Conservation (phyloP, 1,140 invertebrate species). For the Campodea augens region DNA sequence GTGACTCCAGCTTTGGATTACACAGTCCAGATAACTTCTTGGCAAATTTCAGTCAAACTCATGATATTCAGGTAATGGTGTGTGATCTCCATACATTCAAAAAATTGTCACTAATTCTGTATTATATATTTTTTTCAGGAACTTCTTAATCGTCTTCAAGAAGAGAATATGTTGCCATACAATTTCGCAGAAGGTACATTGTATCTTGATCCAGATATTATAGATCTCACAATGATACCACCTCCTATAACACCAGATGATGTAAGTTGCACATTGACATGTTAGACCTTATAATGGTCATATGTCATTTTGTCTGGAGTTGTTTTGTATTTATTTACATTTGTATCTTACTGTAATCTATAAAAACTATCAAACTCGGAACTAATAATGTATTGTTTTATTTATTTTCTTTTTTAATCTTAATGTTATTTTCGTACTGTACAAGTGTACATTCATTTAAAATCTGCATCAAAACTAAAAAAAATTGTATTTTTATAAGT, state of each 20-base stretch:
- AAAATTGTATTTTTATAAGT: too few relatives aligned
- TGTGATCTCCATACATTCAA: not conserved
- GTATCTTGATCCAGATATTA: conserved; percentile 68
- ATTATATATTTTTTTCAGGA: conserved; percentile 17
- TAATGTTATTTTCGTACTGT: not conserved
- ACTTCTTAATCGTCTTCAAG: conserved; percentile 23
- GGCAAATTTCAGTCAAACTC: conserved; percentile 21
- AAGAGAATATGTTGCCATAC: conserved; percentile 21
- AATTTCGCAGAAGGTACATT: conserved; percentile 32
- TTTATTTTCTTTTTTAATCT: not conserved
- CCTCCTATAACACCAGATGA: conserved; percentile 64
- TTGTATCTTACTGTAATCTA: not conserved
- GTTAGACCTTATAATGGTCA: too few relatives aligned
- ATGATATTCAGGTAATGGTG: conserved; percentile 18
- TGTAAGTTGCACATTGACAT: conserved; percentile 14
- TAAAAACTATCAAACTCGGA: not conserved
- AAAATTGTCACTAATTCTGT: not conserved
- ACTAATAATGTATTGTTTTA: not conserved
- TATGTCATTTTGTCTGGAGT: not conserved
- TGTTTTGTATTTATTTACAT: not conserved
- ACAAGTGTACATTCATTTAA: not conserved
- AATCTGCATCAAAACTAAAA: too few relatives aligned
- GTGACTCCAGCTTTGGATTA: conserved; percentile 57
- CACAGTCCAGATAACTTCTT: conserved; percentile 54
- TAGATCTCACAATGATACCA: conserved; percentile 71